Conservation (phyloP, 2,113 vertebrate species). For the Lichenostomus cassidix region DNA sequence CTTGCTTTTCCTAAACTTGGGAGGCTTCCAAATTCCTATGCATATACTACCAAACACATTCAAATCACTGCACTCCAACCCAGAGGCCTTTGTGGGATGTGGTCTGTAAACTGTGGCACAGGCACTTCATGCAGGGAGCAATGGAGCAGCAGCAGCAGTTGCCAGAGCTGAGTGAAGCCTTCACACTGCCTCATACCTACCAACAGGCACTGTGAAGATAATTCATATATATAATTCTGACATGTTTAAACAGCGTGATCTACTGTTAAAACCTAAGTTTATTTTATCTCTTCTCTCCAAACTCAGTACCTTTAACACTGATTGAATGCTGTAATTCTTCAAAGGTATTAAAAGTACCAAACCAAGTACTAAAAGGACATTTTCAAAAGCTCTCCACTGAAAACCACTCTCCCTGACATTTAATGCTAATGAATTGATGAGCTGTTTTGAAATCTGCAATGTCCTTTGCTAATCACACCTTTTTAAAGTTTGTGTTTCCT, state of each 20-base stretch:
- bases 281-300: neutral
- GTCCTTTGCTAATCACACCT: neutral
- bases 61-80: too few species aligned
- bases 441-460: neutral
- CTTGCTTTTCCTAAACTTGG: neutral
- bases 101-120: rapidly evolving
- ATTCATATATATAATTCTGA: rapidly evolving
- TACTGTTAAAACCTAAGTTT: neutral
- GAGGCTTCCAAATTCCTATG: neutral
- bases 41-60: neutral
- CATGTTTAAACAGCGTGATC: neutral
- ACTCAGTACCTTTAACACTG: neutral
- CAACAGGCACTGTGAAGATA: neutral
- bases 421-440: neutral
- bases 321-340: neutral
- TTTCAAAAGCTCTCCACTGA: neutral
- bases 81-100: neutral
- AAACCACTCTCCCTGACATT: neutral
- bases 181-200: neutral
- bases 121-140: neutral
- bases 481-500: neutral
- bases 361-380: neutral
- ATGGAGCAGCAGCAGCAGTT: neutral
- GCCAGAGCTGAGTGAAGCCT: neutral
- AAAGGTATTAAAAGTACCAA: neutral